Percentiles rank a stretch among this genome's conserved stretches.
Evolutionary conservation across 1,140 invertebrate genomes (phyloP).

Genomic region (Brachionus plicatilis): DNA sequence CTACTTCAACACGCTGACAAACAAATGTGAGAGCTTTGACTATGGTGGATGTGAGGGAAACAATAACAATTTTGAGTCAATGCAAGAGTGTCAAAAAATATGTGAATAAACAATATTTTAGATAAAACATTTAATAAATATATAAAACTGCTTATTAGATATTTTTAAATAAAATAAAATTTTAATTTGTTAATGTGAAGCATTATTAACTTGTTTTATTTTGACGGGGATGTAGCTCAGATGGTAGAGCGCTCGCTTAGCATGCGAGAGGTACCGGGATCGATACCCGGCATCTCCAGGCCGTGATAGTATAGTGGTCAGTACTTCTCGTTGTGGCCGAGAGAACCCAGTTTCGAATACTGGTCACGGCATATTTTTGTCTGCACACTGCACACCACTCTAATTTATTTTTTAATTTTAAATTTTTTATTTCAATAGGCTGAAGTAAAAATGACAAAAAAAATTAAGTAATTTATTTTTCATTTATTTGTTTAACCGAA

Average conservation of each 20-base stretch:
- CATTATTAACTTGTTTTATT: neutral
- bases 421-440: no score
- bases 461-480: no score
- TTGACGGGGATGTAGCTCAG: conserved; percentile 44
- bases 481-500: no score
- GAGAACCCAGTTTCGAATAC: conserved; percentile 87
- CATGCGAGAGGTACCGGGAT: conserved; percentile 40
- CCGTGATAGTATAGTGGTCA: conserved; percentile 86
- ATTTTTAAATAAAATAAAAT: neutral
- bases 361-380: conserved; percentile 72
- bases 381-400: neutral
- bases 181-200: neutral
- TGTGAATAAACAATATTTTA: neutral
- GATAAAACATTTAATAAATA: neutral
- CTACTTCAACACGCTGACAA: conserved; percentile 45
- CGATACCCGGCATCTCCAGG: conserved; percentile 46
- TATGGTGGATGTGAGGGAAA: conserved; percentile 45
- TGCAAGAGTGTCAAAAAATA: conserved; percentile 72
- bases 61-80: conserved; percentile 64
- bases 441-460: no score
- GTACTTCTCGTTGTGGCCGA: conserved; percentile 83
- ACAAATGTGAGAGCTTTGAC: conserved; percentile 49
- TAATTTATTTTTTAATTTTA: no score
- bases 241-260: conserved; percentile 40
- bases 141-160: neutral